phyloP scores from a whole-genome alignment of 2,113 vertebrate genomes.

The Leptodactylus fuscus region DNA sequence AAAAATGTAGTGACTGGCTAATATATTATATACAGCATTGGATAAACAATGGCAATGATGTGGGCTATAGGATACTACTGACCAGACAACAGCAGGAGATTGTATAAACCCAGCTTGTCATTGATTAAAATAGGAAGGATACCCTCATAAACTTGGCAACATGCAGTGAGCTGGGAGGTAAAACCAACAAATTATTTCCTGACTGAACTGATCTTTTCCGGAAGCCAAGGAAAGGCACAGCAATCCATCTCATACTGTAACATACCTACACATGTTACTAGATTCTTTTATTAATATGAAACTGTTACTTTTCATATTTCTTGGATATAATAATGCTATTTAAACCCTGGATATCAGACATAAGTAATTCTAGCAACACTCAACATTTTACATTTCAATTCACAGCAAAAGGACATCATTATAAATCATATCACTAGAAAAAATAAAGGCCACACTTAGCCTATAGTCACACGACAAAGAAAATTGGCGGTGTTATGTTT shows the following conservation, averaged over 20 bases:
- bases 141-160: conserved; percentile 35
- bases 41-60: background rate
- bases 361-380: background rate
- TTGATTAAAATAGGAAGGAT: conserved; percentile 42
- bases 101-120: conserved; percentile 22
- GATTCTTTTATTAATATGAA: background rate
- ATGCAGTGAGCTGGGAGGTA: conserved; percentile 38
- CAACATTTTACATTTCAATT: background rate
- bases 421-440: too few species aligned
- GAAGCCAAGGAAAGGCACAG: conserved; percentile 6
- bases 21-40: conserved; percentile 12
- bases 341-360: background rate
- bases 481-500: too few species aligned
- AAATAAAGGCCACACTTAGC: too few species aligned
- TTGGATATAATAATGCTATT: background rate
- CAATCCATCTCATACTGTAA: conserved; percentile 20
- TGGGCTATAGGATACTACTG: background rate
- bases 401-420: too few species aligned
- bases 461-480: too few species aligned
- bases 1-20: too few species aligned
- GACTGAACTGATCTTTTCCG: conserved; percentile 25
- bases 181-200: conserved; percentile 38
- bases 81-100: conserved; percentile 28
- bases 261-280: background rate
- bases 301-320: background rate